phyloP scores from a whole-genome alignment of 1,140 invertebrate genomes.

The Ceratosolen fusciceps region DNA sequence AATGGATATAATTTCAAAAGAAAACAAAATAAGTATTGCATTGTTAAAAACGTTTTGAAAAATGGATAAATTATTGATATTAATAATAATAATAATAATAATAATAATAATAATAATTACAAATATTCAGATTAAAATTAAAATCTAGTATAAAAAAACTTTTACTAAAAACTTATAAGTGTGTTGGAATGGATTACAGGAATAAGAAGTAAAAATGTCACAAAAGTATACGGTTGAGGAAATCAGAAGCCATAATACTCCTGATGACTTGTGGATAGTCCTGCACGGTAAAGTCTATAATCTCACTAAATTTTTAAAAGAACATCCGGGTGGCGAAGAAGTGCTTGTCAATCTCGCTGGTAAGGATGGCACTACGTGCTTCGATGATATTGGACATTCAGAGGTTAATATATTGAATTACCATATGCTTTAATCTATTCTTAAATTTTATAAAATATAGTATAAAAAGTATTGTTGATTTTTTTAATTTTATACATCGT shows the following conservation, averaged over 20 bases:
- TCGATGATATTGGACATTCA: slow-evolving; percentile 88
- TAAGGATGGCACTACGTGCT: slow-evolving; percentile 80
- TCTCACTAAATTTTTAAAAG: slow-evolving; percentile 72
- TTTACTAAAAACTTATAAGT: too few relatives aligned
- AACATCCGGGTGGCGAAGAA: slow-evolving; percentile 90
- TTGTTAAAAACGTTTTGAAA: too few relatives aligned
- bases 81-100: too few relatives aligned
- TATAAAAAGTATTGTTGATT: too few relatives aligned
- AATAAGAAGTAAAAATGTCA: slow-evolving; percentile 46
- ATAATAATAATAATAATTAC: too few relatives aligned
- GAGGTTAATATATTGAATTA: slow-evolving; percentile 22
- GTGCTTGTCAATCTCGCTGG: slow-evolving; percentile 84
- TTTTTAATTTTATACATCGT: too few relatives aligned
- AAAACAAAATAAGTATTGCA: too few relatives aligned
- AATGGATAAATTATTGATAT: too few relatives aligned
- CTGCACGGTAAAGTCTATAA: slow-evolving; percentile 75
- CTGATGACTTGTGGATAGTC: slow-evolving; percentile 69
- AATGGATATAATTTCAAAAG: too few relatives aligned
- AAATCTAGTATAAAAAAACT: background rate
- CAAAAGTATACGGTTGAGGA: slow-evolving; percentile 69
- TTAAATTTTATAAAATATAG: too few relatives aligned
- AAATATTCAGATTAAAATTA: background rate
- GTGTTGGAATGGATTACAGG: background rate
- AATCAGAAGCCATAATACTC: slow-evolving; percentile 65
- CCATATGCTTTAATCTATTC: too few relatives aligned